phyloP scores from a whole-genome alignment of 2,113 vertebrate genomes.

The Neodontobutis hainanensis region DNA sequence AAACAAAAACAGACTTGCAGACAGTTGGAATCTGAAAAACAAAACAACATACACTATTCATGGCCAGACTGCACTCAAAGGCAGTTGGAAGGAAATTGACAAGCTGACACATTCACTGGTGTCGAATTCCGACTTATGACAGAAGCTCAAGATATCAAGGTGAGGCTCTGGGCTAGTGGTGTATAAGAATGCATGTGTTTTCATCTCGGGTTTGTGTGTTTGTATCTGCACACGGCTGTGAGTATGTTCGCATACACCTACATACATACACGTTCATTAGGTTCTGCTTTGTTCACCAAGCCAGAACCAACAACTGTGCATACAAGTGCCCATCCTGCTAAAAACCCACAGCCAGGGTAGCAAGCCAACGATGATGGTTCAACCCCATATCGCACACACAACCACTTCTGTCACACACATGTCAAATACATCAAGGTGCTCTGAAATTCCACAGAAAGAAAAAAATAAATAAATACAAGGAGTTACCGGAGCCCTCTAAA shows the following conservation, averaged over 20 bases:
- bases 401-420: constrained; percentile 82
- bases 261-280: constrained; percentile 35
- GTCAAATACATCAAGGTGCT: constrained; percentile 89
- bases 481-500: constrained; percentile 67
- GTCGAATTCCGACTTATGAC: constrained; percentile 81
- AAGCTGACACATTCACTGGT: constrained; percentile 78
- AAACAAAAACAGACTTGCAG: constrained; percentile 72
- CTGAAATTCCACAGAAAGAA: constrained; percentile 82
- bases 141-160: constrained; percentile 83
- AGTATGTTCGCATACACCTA: constrained; percentile 27
- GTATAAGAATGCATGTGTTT: constrained; percentile 23
- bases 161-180: constrained; percentile 69
- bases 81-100: constrained; percentile 73
- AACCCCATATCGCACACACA: constrained; percentile 77
- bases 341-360: constrained; percentile 79
- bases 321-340: constrained; percentile 67
- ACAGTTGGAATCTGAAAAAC: constrained; percentile 73
- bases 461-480: constrained; percentile 57
- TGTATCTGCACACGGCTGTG: constrained; percentile 30
- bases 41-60: constrained; percentile 83
- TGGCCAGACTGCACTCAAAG: constrained; percentile 74
- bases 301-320: constrained; percentile 22
- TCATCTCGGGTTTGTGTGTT: constrained; percentile 26
- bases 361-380: constrained; percentile 64
- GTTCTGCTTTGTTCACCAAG: constrained; percentile 36